Evolutionary conservation across 2,888 invertebrate species (phyloP).

Genomic region (Resseliella maxima): DNA sequence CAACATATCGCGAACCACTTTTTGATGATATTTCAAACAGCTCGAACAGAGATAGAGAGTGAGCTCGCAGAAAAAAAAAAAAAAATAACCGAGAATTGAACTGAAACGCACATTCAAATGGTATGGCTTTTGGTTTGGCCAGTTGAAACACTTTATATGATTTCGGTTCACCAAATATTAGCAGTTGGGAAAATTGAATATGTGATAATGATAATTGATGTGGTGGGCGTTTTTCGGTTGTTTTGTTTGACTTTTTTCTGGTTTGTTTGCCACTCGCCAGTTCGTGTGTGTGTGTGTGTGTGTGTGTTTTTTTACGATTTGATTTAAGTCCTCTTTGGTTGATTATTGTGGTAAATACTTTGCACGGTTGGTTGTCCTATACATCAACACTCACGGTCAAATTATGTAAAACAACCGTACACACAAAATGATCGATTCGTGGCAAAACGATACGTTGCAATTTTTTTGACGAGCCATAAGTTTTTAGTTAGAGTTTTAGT

Average conservation of each 20-base stretch:
- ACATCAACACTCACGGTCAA: not conserved
- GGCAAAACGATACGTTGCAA: not conserved
- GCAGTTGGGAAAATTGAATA: slow-evolving; percentile 47
- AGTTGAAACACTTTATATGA: slow-evolving; percentile 51
- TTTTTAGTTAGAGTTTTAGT: not conserved
- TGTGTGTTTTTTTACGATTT: slow-evolving; percentile 24
- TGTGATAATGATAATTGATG: slow-evolving; percentile 55
- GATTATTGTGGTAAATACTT: slow-evolving; percentile 34
- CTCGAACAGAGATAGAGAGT: not conserved
- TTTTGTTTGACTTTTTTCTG: slow-evolving; percentile 47
- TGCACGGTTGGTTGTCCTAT: slow-evolving; percentile 3
- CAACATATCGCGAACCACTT: slow-evolving; percentile 2
- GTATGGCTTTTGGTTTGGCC: slow-evolving; percentile 43
- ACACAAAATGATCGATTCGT: not conserved
- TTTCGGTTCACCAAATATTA: slow-evolving; percentile 55
- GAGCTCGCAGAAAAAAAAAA: not conserved
- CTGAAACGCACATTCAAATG: slow-evolving; percentile 15
- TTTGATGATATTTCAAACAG: slow-evolving; percentile 41
- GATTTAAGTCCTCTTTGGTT: slow-evolving; percentile 51
- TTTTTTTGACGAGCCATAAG: not conserved
- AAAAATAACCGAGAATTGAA: no score
- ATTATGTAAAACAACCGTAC: not conserved
- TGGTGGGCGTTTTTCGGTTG: slow-evolving; percentile 29
- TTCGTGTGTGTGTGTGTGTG: no score
- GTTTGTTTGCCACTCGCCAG: not conserved